These are phyloP conservation scores for Formica selysi DNA, from an alignment of 1,140 invertebrate species.

Conservation along the genomic window DNA sequence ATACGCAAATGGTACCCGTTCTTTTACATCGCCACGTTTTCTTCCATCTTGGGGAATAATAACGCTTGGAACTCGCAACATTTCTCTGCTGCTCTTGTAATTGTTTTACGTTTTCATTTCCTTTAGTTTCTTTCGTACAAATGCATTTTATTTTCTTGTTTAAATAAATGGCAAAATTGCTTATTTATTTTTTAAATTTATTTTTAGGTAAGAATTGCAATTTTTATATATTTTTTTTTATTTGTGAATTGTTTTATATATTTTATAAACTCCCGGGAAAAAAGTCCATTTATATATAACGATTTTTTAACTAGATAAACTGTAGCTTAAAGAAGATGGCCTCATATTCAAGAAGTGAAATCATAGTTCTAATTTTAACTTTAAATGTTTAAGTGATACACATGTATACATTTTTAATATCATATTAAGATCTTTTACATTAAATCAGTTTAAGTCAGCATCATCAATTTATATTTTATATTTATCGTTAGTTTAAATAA, in stretches of 20 bases:
- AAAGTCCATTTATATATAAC: no score
- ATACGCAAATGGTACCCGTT: constrained; percentile 38
- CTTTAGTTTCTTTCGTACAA: not conserved
- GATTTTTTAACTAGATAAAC: no score
- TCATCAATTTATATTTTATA: no score
- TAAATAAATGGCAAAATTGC: constrained; percentile 26
- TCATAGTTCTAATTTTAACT: not conserved
- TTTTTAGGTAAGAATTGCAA: not conserved
- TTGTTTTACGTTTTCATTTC: constrained; percentile 39
- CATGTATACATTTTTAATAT: not conserved
- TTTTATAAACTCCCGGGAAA: not conserved
- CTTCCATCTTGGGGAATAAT: constrained; percentile 49
- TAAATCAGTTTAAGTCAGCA: not conserved
- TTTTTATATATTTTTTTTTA: not conserved
- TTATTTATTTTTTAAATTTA: constrained; percentile 28
- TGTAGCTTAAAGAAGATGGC: no score
- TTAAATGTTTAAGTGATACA: not conserved
- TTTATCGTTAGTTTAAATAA: not conserved
- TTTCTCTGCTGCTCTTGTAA: not conserved
- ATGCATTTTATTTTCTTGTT: not conserved
- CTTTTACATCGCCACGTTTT: constrained; percentile 40
- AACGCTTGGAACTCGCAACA: constrained; percentile 24
- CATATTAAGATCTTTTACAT: not conserved
- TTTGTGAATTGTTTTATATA: not conserved
- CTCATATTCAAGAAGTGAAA: not conserved